Percentiles rank a stretch among this genome's conserved stretches.
phyloP scores from a whole-genome alignment of 2,797 vertebrate species.

The Poecilia velifera region DNA sequence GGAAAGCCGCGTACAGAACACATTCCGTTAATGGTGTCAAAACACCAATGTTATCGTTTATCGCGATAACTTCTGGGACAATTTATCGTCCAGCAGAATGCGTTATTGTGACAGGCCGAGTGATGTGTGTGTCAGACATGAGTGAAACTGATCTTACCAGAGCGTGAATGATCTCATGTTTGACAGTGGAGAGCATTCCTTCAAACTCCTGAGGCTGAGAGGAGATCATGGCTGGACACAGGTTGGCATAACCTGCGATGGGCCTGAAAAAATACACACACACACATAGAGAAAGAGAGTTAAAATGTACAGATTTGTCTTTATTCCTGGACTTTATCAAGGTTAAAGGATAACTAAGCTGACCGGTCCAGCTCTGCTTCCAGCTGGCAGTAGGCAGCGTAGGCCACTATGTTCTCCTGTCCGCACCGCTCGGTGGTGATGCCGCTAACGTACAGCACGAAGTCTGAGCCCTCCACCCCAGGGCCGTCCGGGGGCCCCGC shows the following conservation, averaged over 20 bases:
- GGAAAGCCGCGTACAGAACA: too few species aligned
- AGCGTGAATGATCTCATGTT: slow-evolving; percentile 97
- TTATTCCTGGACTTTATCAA: not conserved
- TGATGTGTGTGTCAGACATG: not conserved
- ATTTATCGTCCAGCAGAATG: too few species aligned
- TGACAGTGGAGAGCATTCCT: slow-evolving; percentile 97
- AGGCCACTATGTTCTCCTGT: slow-evolving; percentile 96
- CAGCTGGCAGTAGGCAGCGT: slow-evolving; percentile 97
- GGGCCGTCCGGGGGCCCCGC: slow-evolving; percentile 83
- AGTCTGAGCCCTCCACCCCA: slow-evolving; percentile 89
- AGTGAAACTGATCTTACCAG: slow-evolving; percentile 80
- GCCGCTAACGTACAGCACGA: slow-evolving; percentile 93
- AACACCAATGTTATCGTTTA: too few species aligned
- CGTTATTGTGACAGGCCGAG: too few species aligned
- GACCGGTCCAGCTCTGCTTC: slow-evolving; percentile 94
- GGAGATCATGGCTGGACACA: slow-evolving; percentile 97
- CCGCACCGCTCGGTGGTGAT: slow-evolving; percentile 93
- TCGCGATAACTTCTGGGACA: too few species aligned
- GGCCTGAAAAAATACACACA: slow-evolving; percentile 78
- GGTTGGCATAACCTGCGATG: slow-evolving; percentile 95
- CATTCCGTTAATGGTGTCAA: too few species aligned
- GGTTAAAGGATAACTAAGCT: not conserved
- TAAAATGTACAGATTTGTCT: not conserved
- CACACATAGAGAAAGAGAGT: not conserved
- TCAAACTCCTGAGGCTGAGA: slow-evolving; percentile 93